These are phyloP conservation scores for Mustelus asterias DNA, from an alignment of 2,113 vertebrate species.

Conservation along the genomic window DNA sequence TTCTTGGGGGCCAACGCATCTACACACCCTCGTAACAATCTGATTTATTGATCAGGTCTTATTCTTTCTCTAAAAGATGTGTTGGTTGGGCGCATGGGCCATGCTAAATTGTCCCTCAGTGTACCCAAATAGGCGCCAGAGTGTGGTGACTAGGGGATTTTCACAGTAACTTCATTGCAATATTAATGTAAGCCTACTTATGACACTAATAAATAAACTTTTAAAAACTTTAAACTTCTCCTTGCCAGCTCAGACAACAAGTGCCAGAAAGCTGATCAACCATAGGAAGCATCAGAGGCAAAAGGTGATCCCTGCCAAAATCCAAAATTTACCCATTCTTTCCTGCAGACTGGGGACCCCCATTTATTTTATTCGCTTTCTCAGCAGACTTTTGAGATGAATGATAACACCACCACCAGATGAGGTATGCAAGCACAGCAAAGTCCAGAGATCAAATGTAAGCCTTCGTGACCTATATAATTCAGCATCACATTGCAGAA, in stretches of 20 bases:
- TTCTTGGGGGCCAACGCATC: background rate
- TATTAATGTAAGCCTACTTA: too few species aligned
- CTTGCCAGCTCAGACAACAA: background rate
- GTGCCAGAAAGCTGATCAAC: background rate
- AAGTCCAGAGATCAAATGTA: background rate
- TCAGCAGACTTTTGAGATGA: background rate
- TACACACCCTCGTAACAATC: background rate
- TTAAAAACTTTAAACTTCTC: too few species aligned
- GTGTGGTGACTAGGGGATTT: too few species aligned
- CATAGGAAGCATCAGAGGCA: background rate
- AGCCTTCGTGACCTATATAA: background rate
- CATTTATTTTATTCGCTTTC: background rate
- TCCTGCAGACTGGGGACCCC: background rate
- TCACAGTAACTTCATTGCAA: too few species aligned
- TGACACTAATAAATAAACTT: too few species aligned
- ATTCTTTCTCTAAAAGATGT: background rate
- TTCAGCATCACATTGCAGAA: background rate
- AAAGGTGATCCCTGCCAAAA: background rate
- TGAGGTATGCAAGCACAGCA: background rate
- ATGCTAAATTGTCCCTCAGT: too few species aligned
- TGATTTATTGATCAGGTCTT: background rate
- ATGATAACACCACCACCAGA: background rate
- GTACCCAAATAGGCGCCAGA: too few species aligned
- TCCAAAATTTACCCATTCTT: background rate
- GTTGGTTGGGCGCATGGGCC: too few species aligned